Percentiles rank a stretch among this genome's conserved stretches.
Conservation (phyloP, 2,113 vertebrate species). For the Spea bombifrons region DNA sequence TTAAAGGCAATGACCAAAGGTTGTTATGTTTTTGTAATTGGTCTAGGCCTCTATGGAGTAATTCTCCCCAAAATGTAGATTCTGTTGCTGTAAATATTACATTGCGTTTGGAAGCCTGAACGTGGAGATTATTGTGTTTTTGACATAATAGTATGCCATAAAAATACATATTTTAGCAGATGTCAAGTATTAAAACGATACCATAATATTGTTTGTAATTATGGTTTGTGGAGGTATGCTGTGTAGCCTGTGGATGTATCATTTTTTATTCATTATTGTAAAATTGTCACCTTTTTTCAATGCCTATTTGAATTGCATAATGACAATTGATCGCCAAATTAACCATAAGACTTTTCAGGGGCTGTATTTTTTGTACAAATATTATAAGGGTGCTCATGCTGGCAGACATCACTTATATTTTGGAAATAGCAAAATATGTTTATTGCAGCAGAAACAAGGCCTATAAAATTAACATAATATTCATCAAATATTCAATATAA, state of each 20-base stretch:
- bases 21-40: conserved; percentile 47
- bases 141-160: conserved; percentile 36
- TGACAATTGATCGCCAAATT: conserved; percentile 28
- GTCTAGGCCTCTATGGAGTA: conserved; percentile 36
- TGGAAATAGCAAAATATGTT: neutral
- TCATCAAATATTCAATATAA: conserved; percentile 12
- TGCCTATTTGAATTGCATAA: conserved; percentile 13
- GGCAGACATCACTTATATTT: conserved; percentile 4
- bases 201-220: conserved; percentile 41
- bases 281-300: neutral
- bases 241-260: conserved; percentile 24
- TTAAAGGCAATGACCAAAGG: conserved; percentile 45
- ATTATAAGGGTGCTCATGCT: neutral
- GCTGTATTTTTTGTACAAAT: neutral
- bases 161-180: conserved; percentile 47
- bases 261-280: conserved; percentile 41
- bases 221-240: conserved; percentile 35
- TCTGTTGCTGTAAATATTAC: conserved; percentile 42
- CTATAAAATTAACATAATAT: conserved; percentile 23
- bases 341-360: neutral
- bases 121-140: conserved; percentile 39
- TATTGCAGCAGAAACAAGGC: neutral
- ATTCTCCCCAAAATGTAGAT: conserved; percentile 42
- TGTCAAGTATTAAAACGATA: conserved; percentile 44
- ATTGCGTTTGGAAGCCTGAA: conserved; percentile 37